phyloP scores from a whole-genome alignment of 2,888 invertebrate genomes.

The Eledona agricola region DNA sequence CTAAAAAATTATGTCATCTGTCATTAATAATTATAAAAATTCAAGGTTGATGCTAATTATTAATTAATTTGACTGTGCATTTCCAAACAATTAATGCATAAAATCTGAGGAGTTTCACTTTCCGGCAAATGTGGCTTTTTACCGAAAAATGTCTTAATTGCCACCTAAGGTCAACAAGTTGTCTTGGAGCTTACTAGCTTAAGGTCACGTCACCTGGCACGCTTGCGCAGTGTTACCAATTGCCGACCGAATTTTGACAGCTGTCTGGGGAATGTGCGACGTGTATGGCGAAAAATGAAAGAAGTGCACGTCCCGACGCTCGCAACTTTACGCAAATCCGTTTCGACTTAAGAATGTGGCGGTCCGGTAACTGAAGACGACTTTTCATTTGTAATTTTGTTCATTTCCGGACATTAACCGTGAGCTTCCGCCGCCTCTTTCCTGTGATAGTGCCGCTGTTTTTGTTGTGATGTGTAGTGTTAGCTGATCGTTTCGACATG shows the following conservation, averaged over 20 bases:
- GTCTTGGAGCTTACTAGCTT: constrained; percentile 2
- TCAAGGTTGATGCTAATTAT: no score
- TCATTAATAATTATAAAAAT: no score
- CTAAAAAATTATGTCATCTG: no score
- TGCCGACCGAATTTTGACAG: constrained; percentile 27
- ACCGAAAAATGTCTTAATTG: constrained; percentile 4
- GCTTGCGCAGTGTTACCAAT: constrained; percentile 20
- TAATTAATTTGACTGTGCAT: no score
- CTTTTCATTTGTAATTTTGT: constrained; percentile 6
- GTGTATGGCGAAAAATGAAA: constrained; percentile 53
- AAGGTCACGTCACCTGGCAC: constrained; percentile 20
- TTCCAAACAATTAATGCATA: no score
- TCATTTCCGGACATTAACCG: constrained; percentile 9
- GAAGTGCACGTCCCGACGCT: constrained; percentile 19
- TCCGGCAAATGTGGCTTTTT: no score
- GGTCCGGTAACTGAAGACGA: constrained; percentile 4
- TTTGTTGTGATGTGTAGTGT: constrained; percentile 35
- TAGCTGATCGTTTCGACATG: constrained; percentile 66
- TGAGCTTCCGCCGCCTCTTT: constrained; percentile 7
- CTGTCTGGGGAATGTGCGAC: constrained; percentile 52
- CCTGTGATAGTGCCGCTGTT: constrained; percentile 39
- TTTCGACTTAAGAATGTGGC: constrained; percentile 20
- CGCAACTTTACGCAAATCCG: constrained; percentile 4
- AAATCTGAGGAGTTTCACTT: no score
- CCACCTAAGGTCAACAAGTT: constrained; percentile 16